phyloP scores from a whole-genome alignment of 2,797 vertebrate species.

The Hydrophis major region DNA sequence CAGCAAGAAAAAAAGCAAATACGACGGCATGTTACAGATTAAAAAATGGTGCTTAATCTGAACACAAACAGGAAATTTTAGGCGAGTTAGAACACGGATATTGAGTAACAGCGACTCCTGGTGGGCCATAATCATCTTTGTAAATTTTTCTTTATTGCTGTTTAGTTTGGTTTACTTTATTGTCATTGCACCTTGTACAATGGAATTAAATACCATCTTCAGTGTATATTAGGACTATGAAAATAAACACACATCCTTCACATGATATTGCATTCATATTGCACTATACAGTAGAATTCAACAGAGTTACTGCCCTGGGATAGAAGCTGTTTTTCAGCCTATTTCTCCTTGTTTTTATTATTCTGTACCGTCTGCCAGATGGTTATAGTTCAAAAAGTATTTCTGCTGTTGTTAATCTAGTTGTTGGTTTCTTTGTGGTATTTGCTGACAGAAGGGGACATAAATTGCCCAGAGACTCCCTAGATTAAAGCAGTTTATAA shows the following conservation, averaged over 20 bases:
- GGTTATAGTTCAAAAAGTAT: too few relatives aligned
- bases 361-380: too few relatives aligned
- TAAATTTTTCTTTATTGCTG: neutral
- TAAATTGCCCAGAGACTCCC: neutral
- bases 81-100: neutral
- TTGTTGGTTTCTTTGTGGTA: neutral
- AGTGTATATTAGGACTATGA: too few relatives aligned
- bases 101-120: neutral
- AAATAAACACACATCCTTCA: too few relatives aligned
- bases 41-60: neutral
- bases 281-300: too few relatives aligned
- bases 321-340: too few relatives aligned
- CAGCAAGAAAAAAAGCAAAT: neutral
- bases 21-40: neutral
- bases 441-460: neutral
- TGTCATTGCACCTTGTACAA: too few relatives aligned
- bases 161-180: too few relatives aligned
- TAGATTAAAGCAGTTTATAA: neutral
- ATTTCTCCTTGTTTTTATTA: too few relatives aligned
- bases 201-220: too few relatives aligned
- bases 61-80: neutral
- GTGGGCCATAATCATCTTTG: neutral
- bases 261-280: too few relatives aligned
- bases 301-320: too few relatives aligned
- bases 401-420: neutral